Evolutionary conservation across 2,113 vertebrate genomes (phyloP).

Genomic region (Kryptolebias marmoratus): DNA sequence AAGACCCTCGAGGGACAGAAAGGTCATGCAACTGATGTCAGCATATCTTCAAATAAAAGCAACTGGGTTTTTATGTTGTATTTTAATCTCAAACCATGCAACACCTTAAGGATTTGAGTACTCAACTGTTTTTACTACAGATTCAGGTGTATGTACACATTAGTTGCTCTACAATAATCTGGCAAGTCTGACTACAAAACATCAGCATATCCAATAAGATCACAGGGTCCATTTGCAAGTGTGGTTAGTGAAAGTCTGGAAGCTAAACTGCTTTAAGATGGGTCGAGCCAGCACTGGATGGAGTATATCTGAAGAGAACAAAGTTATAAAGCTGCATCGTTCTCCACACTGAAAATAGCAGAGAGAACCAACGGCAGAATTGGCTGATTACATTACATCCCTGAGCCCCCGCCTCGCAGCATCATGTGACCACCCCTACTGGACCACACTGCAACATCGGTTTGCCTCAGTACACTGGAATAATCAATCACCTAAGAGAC

Average conservation of each 20-base stretch:
- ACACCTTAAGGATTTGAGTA: neutral
- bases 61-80: constrained; percentile 7
- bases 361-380: constrained; percentile 41
- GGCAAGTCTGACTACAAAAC: constrained; percentile 20
- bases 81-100: neutral
- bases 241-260: constrained; percentile 1
- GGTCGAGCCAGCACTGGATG: neutral
- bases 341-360: constrained; percentile 21
- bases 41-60: constrained; percentile 28
- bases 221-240: constrained; percentile 41
- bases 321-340: constrained; percentile 43
- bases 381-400: constrained; percentile 70
- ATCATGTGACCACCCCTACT: constrained; percentile 65
- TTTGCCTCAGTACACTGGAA: constrained; percentile 52
- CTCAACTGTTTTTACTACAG: constrained; percentile 3
- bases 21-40: constrained; percentile 25
- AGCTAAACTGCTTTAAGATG: constrained; percentile 17
- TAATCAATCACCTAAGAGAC: constrained; percentile 68
- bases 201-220: constrained; percentile 28
- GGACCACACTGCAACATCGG: constrained; percentile 63
- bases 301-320: constrained; percentile 34
- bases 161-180: constrained; percentile 21
- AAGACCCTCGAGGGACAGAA: constrained; percentile 17
- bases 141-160: constrained; percentile 1
- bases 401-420: constrained; percentile 26